Evolutionary conservation across 2,797 vertebrate species (phyloP), one percentile per base, ranked within the genome.

Genomic region (Dipus sagitta): DNA sequence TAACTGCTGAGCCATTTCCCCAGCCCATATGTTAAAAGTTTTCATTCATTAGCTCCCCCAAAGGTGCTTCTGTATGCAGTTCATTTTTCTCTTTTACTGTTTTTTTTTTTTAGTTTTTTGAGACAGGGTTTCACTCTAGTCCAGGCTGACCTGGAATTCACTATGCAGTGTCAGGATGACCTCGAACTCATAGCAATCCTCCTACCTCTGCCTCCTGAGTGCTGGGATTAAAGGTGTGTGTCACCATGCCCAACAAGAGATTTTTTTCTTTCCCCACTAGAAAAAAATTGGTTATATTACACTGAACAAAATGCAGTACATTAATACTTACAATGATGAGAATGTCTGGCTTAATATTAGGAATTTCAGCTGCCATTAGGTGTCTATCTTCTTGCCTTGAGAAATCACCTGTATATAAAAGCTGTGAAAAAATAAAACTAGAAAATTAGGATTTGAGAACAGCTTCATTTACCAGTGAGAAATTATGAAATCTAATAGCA

Each of bases 361-460:
- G 99, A 97, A 99, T 99, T 98, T 99, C 99, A 58, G 99, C 99
- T 80, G 99, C 99, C 99, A 99, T 99, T 96, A 99, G 98, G 93
- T 99, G 99, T 94, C 99, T 97, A 95, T 99, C 99, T 97, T 99
- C 99, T 96, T 99, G 99, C 87, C 99, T 99, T 74, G 99, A 99
- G 98, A 99, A 99, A 96, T 99, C 99, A 65, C 99, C 99, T 12
- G 99, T 99, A 91, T 99, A 99, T 93, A 99, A 96, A 93, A 99
- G 97, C 99, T 99, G 72, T 76, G 90, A 86, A 47, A 95, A 74
- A 97, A 62, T 65, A 94, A 64, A 94, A 54, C 1, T 9, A 67
- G n/a, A 38, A 70, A 64, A 26, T 92, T n/a, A 96, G 34, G 81
- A 54, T 42, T 86, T 60, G 52, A 54, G 54, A 62, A 93, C 92